These are phyloP conservation scores for Thunnus albacares DNA, from an alignment of 2,797 vertebrate genomes.

Conservation along the genomic window DNA sequence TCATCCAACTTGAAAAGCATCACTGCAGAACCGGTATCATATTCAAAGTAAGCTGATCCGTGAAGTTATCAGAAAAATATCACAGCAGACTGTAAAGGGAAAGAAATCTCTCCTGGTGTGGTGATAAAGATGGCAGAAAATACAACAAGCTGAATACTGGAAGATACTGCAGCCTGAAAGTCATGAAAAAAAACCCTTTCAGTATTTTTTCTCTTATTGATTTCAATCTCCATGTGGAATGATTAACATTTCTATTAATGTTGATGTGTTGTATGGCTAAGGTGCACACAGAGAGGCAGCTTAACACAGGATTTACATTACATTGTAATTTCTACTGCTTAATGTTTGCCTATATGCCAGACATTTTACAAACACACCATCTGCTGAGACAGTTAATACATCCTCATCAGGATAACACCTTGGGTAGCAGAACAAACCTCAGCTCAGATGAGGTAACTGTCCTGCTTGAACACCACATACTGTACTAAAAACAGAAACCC, in stretches of 20 bases:
- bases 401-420: background rate
- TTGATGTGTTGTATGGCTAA: constrained; percentile 22
- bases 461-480: background rate
- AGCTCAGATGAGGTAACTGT: background rate
- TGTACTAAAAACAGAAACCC: background rate
- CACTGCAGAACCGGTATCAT: background rate
- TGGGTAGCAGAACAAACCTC: background rate
- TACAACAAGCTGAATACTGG: background rate
- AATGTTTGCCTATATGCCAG: background rate
- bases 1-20: background rate
- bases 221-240: no score
- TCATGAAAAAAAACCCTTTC: background rate
- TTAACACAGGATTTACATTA: constrained; percentile 27
- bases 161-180: background rate
- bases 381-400: background rate
- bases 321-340: background rate
- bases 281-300: constrained; percentile 14
- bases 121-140: background rate
- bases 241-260: background rate
- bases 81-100: background rate
- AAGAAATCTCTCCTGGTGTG: background rate
- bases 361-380: no score
- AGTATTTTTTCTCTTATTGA: no score
- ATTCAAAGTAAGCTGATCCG: background rate
- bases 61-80: background rate